A percentile compares a stretch with the other conserved stretches of the same genome.
Conservation (phyloP, 2,797 vertebrate genomes). For the Sebastolobus altivelis region DNA sequence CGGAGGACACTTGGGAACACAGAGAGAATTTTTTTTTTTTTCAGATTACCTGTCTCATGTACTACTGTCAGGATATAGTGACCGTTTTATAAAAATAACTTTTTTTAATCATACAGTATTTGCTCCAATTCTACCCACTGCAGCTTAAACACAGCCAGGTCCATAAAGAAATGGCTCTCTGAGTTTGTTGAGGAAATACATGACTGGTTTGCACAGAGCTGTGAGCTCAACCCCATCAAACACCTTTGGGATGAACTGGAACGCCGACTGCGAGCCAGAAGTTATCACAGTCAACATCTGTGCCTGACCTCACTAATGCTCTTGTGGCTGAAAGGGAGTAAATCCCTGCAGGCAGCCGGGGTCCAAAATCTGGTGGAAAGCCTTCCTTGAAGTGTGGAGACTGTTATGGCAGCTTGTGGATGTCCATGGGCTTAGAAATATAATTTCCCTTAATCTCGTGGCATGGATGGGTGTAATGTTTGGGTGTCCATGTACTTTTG, state of each 20-base stretch:
- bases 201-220: slow-evolving; percentile 31
- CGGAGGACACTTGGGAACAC: too few relatives aligned
- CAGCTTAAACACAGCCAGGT: slow-evolving; percentile 3
- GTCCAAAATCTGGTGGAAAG: slow-evolving; percentile 41
- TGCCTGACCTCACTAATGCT: slow-evolving; percentile 58
- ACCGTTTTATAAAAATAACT: too few relatives aligned
- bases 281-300: slow-evolving; percentile 65
- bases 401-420: slow-evolving; percentile 28
- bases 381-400: slow-evolving; percentile 24
- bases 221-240: slow-evolving; percentile 59
- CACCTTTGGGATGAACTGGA: slow-evolving; percentile 54
- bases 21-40: too few relatives aligned
- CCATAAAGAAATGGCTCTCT: slow-evolving; percentile 13
- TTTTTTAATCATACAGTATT: too few relatives aligned
- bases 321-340: slow-evolving; percentile 45
- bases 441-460: background rate
- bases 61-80: too few relatives aligned
- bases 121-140: too few relatives aligned
- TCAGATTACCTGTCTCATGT: too few relatives aligned
- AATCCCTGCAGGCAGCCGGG: slow-evolving; percentile 43
- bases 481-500: background rate
- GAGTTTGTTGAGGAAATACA: slow-evolving; percentile 33
- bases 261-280: slow-evolving; percentile 39
- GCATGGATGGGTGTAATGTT: slow-evolving; percentile 3
- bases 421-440: background rate